Percentiles rank a stretch among this genome's conserved stretches.
phyloP scores from a whole-genome alignment of 1,140 invertebrate genomes.

The Gyrodactylus bullatarudis region DNA sequence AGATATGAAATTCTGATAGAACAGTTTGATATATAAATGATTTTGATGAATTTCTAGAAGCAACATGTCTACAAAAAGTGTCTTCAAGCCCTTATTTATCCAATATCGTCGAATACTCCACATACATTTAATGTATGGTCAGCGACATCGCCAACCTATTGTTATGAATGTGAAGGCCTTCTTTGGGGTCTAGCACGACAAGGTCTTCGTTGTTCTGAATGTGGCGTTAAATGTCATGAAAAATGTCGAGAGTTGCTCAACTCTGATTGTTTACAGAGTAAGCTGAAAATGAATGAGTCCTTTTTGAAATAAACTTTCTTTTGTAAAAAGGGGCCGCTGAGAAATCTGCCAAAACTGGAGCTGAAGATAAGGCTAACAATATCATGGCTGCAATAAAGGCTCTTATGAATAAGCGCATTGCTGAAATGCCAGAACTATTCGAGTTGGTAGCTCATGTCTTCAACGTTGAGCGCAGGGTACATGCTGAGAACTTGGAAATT shows the following conservation, averaged over 20 bases:
- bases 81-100: conserved; percentile 70
- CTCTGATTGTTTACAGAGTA: conserved; percentile 95
- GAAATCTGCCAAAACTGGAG: conserved; percentile 89
- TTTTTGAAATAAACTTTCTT: neutral
- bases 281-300: conserved; percentile 9
- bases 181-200: conserved; percentile 93
- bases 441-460: conserved; percentile 39
- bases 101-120: conserved; percentile 88
- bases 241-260: conserved; percentile 97
- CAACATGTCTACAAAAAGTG: conserved; percentile 85
- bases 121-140: conserved; percentile 97
- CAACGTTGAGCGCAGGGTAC: neutral
- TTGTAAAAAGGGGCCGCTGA: conserved; percentile 54
- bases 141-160: conserved; percentile 90
- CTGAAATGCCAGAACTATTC: conserved; percentile 92
- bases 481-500: conserved; percentile 63
- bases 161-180: conserved; percentile 91
- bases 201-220: conserved; percentile 89
- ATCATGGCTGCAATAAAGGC: conserved; percentile 98
- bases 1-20: too few relatives aligned
- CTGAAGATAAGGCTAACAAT: conserved; percentile 88
- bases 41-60: conserved; percentile 7
- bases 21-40: too few relatives aligned
- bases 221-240: conserved; percentile 95
- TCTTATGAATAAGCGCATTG: conserved; percentile 79